Percentiles rank a stretch among this genome's conserved stretches.
Conservation (phyloP, 2,113 vertebrate species). For the Istiophorus platypterus region DNA sequence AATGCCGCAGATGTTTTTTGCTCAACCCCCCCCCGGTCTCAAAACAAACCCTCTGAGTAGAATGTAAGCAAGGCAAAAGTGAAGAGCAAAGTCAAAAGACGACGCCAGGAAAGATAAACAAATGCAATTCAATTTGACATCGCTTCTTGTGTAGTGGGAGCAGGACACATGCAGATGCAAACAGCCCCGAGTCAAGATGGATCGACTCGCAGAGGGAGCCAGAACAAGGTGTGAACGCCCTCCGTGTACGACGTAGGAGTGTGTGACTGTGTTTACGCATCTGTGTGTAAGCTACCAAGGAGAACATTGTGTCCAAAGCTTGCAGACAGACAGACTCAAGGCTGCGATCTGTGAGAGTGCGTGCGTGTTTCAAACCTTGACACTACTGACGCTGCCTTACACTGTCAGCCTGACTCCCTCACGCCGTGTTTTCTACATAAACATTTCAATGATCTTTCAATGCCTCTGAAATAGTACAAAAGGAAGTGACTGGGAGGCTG, state of each 20-base stretch:
- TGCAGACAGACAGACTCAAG: conserved; percentile 47
- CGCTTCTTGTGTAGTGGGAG: conserved; percentile 8
- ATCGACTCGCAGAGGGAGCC: background rate
- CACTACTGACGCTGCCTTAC: background rate
- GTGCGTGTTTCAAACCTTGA: conserved; percentile 31
- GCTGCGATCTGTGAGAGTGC: conserved; percentile 32
- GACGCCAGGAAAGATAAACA: conserved; percentile 59
- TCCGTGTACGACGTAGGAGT: background rate
- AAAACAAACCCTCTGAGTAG: conserved; percentile 28
- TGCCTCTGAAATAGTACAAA: conserved; percentile 14
- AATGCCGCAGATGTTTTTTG: conserved; percentile 49
- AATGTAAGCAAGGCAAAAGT: conserved; percentile 38
- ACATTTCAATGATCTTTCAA: conserved; percentile 5
- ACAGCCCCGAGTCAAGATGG: conserved; percentile 17
- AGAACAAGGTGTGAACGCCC: conserved; percentile 31
- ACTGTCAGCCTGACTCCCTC: background rate
- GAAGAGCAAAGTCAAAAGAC: conserved; percentile 17
- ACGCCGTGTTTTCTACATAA: background rate
- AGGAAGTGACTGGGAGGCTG: conserved; percentile 44
- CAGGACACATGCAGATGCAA: conserved; percentile 33
- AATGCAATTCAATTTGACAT: conserved; percentile 50
- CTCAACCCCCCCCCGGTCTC: conserved; percentile 19
- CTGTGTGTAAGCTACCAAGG: conserved; percentile 32
- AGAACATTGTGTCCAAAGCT: conserved; percentile 60
- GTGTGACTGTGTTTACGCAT: conserved; percentile 11